Evolutionary conservation across 2,113 vertebrate genomes (phyloP), one percentile per base, ranked within the genome.

Genomic region (Saccopteryx bilineata): DNA sequence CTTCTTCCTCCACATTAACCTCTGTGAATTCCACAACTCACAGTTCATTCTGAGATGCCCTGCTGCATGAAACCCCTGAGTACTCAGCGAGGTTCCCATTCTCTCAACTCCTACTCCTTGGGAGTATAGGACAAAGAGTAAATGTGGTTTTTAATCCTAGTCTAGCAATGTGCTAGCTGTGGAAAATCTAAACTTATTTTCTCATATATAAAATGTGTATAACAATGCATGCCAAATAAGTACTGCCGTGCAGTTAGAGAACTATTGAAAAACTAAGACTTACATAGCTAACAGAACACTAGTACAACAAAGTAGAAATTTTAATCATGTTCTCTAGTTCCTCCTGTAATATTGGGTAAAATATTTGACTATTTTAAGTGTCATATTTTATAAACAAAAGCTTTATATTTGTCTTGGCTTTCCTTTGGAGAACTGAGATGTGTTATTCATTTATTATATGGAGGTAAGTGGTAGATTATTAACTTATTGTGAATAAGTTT

Each of bases 391-490:
- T 61, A 74, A 50, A 39, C 17, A 83, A 33, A 24, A 60, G 46
- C 33, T 93, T 87, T 66, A 66, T 60, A 65, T 89, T 95, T 54
- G 13, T 65, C 54, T 86, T 56, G 14, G 26, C 17, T 72, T 92
- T 39, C 19, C 69, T 12, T 93, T 85, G 21, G 10, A 74, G 19
- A 93, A 63, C 14, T 87, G 18, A 52, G 24, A 80, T 46, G 28
- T 54, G 9, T 33, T 68, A 82, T 69, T 80, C 19, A 78, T 71
- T 91, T 87, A 9, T 19, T 72, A 39, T 63, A 72, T 50, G 5
- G 28, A 52, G 52, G 17, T 26, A 61, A 33, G 69, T 14, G 2
- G 17, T 52, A 81, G 19, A 58, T 60, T 96, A 76, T 80, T 52
- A 93, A 74, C 86, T 58, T 18, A 48, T 76, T 72, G 28, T 39